A percentile compares a stretch with the other conserved stretches of the same genome.
Conservation (phyloP, 2,888 invertebrate genomes). For the Cenopis cana region DNA sequence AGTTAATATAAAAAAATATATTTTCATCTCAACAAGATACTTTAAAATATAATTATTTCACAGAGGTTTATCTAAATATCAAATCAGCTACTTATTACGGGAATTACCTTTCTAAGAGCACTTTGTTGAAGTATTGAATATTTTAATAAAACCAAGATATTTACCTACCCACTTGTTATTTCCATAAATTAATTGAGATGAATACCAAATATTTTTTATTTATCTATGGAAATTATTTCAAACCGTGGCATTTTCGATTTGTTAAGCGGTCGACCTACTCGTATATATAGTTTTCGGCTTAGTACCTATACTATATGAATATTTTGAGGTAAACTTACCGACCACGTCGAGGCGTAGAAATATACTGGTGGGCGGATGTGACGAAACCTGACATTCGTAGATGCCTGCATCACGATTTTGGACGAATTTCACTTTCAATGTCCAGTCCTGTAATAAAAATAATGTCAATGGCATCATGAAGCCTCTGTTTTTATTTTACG, state of each 20-base stretch:
- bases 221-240: no score
- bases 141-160: no score
- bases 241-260: no score
- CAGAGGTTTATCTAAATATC: neutral
- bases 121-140: neutral
- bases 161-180: no score
- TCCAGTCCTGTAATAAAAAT: constrained; percentile 91
- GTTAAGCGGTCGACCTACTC: no score
- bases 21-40: neutral
- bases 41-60: neutral
- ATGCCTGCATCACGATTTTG: constrained; percentile 93
- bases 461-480: neutral
- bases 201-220: no score
- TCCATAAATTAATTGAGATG: no score
- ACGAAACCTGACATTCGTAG: constrained; percentile 96
- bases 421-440: constrained; percentile 94
- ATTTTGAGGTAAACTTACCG: constrained; percentile 86
- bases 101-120: neutral
- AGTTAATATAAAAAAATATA: neutral
- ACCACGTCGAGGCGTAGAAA: constrained; percentile 94
- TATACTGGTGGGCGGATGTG: constrained; percentile 95
- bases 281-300: no score
- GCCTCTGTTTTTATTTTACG: no score
- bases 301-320: no score
- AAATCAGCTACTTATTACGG: neutral